Conservation (phyloP, 2,113 vertebrate species). For the Sinocyclocheilus anshuiensis region DNA sequence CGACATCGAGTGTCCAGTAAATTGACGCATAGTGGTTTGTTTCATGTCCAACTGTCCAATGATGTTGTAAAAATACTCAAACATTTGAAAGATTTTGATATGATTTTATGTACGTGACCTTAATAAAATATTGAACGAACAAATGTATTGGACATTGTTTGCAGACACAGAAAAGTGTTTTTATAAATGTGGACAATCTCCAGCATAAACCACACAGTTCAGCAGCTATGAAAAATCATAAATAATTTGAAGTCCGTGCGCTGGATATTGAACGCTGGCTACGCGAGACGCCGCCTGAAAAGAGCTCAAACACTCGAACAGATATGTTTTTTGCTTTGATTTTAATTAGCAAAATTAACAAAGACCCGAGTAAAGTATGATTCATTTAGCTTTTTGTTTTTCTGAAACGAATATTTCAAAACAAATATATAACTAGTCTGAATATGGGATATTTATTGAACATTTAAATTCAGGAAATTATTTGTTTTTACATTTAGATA, state of each 20-base stretch:
- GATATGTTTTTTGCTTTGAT: too few relatives aligned
- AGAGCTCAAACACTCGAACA: too few relatives aligned
- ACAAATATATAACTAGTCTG: background rate
- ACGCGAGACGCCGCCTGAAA: too few relatives aligned
- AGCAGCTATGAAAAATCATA: background rate
- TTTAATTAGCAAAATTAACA: background rate
- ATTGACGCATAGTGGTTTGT: conserved; percentile 64
- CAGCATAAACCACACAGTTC: too few relatives aligned
- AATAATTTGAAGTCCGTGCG: background rate
- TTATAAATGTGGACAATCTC: background rate
- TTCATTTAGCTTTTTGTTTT: background rate
- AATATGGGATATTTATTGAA: background rate
- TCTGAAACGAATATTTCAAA: conserved; percentile 14
- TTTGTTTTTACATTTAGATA: too few relatives aligned
- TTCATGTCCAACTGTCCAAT: conserved; percentile 66
- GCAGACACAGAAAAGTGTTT: background rate
- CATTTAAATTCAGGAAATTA: background rate
- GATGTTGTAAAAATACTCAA: conserved; percentile 65
- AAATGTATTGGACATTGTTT: conserved; percentile 50
- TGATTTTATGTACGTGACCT: conserved; percentile 82
- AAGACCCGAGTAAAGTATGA: background rate
- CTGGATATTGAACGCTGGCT: too few relatives aligned
- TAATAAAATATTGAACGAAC: conserved; percentile 73
- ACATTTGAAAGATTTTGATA: conserved; percentile 76
- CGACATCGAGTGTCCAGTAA: conserved; percentile 49